These are phyloP conservation scores for Aphidoletes aphidimyza DNA, from an alignment of 2,888 invertebrate genomes.

Conservation along the genomic window DNA sequence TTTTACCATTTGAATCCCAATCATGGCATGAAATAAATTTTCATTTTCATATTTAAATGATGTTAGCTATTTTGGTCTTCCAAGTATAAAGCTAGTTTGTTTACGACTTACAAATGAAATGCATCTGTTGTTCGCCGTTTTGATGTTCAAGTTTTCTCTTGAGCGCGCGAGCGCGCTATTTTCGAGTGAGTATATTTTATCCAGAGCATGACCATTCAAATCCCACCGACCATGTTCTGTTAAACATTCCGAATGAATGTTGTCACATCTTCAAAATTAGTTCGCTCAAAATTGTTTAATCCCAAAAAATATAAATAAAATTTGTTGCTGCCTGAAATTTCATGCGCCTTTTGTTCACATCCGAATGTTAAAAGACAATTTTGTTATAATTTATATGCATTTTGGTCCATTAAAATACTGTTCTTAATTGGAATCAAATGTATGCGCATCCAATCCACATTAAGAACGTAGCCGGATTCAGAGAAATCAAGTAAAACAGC, in stretches of 20 bases:
- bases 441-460: neutral
- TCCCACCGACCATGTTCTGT: too few relatives aligned
- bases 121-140: slow-evolving; percentile 16
- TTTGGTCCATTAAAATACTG: neutral
- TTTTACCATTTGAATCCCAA: slow-evolving; percentile 51
- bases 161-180: too few relatives aligned
- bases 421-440: neutral
- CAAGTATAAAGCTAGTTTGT: neutral
- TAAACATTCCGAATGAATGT: too few relatives aligned
- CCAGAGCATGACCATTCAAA: too few relatives aligned
- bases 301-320: too few relatives aligned
- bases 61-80: neutral
- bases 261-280: too few relatives aligned
- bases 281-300: too few relatives aligned
- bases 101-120: neutral
- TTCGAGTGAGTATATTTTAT: too few relatives aligned
- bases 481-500: neutral
- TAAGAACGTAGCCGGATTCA: neutral
- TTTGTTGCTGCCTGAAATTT: too few relatives aligned
- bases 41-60: slow-evolving; percentile 53
- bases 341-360: too few relatives aligned
- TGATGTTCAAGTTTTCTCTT: neutral
- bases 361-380: too few relatives aligned
- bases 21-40: slow-evolving; percentile 31
- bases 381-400: too few relatives aligned